Conservation (phyloP, 1,140 invertebrate genomes). For the Radopholus similis region DNA sequence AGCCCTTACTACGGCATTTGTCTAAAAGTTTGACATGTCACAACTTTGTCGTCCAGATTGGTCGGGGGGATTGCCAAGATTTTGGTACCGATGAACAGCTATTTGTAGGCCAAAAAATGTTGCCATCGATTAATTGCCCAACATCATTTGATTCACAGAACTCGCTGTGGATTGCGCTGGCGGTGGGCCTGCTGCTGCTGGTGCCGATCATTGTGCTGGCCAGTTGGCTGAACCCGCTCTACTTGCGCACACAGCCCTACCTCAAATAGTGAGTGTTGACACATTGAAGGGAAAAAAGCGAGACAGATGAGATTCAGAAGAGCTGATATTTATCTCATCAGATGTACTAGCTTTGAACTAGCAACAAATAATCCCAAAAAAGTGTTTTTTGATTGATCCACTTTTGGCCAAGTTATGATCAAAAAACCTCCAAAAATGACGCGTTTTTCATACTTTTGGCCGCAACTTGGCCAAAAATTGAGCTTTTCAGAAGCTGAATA, state of each 20-base stretch:
- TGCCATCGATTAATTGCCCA: background rate
- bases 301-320: background rate
- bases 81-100: background rate
- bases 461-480: too few species aligned
- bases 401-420: background rate
- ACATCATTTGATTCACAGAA: too few species aligned
- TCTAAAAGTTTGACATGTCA: too few species aligned
- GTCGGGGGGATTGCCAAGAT: background rate
- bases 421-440: background rate
- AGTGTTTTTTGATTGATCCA: background rate
- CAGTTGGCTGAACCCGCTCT: constrained; percentile 35
- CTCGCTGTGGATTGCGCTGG: constrained; percentile 43
- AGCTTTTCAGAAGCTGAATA: too few species aligned
- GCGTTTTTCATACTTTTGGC: too few species aligned
- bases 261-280: constrained; percentile 35
- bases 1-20: too few species aligned
- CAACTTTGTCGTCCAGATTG: too few species aligned
- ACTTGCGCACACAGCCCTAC: constrained; percentile 33
- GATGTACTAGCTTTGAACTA: too few species aligned
- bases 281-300: background rate
- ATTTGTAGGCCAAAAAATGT: background rate
- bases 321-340: background rate
- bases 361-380: background rate
- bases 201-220: constrained; percentile 41
- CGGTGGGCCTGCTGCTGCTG: constrained; percentile 36